Evolutionary conservation across 1,140 invertebrate genomes (phyloP), one percentile per base, ranked within the genome.

Genomic region (Magallana angulata): DNA sequence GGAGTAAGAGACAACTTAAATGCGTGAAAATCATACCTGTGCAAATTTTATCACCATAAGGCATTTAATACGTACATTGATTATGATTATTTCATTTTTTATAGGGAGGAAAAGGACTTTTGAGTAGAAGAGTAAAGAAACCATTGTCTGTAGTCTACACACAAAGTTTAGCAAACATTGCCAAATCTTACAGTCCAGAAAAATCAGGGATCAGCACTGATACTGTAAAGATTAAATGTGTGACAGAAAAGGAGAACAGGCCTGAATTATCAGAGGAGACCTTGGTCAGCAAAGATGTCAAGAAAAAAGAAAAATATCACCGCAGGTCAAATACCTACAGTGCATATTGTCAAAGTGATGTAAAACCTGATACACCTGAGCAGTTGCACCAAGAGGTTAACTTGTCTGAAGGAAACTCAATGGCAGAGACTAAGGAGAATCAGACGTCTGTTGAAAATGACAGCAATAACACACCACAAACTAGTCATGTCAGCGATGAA

Each of bases 121-220:
- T 76, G 24, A 30, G 24, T 30, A 7, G 76, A 36, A 85, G 82
- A 64, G 88, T 90, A 36, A 89, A 90, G 71, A 89, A 86, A n/a
- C 91, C 90, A 82, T 87, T 90, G 84, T 88, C 89, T 57, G 85
- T 93, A 12, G 36, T 93, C 11, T 91, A 92, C 48, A 92, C 92
- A 36, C 87, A 90, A 76, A 91, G 89, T 16, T 83, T 93, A 12
- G 88, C 89, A 16, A 91, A 88, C 59, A 92, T 93, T 68, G 83
- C 87, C 11, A 88, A 91, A 12, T 92, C 87, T 56, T 93, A 92
- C 85, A 92, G 89, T 82, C 91, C 91, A 56, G 76, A 86, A 14
- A 86, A 90, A 57, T 88, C 84, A 57, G 56, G 57, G 58, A 90
- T 71, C 82, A 90, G 81, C 76, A 76, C 7, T 57, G 36, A 14